Evolutionary conservation across 2,797 vertebrate genomes (phyloP), one percentile per base, ranked within the genome.

Genomic region (Phoxinus dragarum): DNA sequence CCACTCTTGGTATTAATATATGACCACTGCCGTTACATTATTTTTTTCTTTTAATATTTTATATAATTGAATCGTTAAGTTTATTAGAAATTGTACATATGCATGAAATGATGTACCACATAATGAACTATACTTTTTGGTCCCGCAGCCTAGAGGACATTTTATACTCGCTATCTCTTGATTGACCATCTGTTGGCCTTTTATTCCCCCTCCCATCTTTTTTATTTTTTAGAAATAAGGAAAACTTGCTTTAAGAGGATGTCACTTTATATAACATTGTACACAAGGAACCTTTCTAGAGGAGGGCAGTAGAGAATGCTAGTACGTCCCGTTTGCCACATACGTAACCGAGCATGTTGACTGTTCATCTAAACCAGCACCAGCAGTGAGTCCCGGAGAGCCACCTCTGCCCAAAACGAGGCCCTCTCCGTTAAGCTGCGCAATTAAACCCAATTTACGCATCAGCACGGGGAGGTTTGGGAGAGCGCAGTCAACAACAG

Each of bases 221-320:
- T 12, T 23, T 17, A 7, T 42, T 59, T 80, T 81, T 76, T 77
- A 52, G 52, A 11, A 85, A 71, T 42, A 80, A 68, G 17, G 14
- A n/a, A 27, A 73, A 27, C 36, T 31, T 64, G 34, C 47, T 17
- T 69, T 85, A 49, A 80, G 47, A 69, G 74, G 52, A 85, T 73
- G 38, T 64, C 4, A 12, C 31, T 82, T 83, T 79, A 83, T 83
- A 31, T 72, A 83, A 86, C 44, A 19, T n/a, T 66, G 79, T 59
- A 54, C 71, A 38, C 17, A 40, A 27, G 4, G 27, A 42, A 47
- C 9, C 27, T 36, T 14, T 27, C 21, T 40, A 19, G 21, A 31
- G 11, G 67, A 72, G 21, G 12, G 12, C 31, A 68, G 42, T 44
- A 68, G 19, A 36, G 21, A 1, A 36, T 59, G 16, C 14, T 27